A percentile compares a stretch with the other conserved stretches of the same genome.
phyloP scores from a whole-genome alignment of 53 echinoderm and acorn worm species.

The Stichopus horrens region DNA sequence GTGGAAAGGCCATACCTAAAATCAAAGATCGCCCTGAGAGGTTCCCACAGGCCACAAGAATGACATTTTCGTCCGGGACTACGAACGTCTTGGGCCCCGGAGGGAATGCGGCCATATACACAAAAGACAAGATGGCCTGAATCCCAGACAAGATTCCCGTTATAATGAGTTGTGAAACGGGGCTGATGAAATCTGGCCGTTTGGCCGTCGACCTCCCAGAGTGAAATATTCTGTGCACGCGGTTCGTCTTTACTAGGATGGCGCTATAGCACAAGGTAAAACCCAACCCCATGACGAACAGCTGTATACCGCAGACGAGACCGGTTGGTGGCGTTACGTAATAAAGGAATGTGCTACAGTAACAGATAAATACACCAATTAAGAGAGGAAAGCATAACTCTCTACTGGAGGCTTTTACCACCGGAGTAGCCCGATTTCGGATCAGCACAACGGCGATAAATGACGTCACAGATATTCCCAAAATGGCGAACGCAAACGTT shows the following conservation, averaged over 20 bases:
- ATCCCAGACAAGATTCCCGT: conserved; percentile 71
- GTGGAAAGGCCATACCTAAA: conserved; percentile 78
- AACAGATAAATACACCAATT: conserved; percentile 84
- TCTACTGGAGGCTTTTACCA: conserved; percentile 95
- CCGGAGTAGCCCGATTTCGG: conserved; percentile 78
- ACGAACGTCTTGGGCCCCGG: conserved; percentile 55
- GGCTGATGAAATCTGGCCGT: conserved; percentile 86
- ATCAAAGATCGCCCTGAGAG: conserved; percentile 64
- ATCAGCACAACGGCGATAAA: conserved; percentile 72
- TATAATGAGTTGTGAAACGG: conserved; percentile 79
- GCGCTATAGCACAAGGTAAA: conserved; percentile 88
- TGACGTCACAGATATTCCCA: conserved; percentile 66
- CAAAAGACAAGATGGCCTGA: conserved; percentile 71
- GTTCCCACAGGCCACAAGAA: conserved; percentile 69
- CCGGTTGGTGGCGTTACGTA: conserved; percentile 58
- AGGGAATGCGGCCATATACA: conserved; percentile 67
- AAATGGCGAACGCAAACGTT: conserved; percentile 66
- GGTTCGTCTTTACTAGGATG: conserved; percentile 85
- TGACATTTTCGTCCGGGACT: conserved; percentile 50
- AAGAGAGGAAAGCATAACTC: conserved; percentile 81
- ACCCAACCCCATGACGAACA: conserved; percentile 74
- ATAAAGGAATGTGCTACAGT: conserved; percentile 63
- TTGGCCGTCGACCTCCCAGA: conserved; percentile 81
- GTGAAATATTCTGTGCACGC: conserved; percentile 89
- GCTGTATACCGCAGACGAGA: conserved; percentile 70